Conservation (phyloP, 53 echinoderm and acorn worm species). For the Echinarachnius parma region DNA sequence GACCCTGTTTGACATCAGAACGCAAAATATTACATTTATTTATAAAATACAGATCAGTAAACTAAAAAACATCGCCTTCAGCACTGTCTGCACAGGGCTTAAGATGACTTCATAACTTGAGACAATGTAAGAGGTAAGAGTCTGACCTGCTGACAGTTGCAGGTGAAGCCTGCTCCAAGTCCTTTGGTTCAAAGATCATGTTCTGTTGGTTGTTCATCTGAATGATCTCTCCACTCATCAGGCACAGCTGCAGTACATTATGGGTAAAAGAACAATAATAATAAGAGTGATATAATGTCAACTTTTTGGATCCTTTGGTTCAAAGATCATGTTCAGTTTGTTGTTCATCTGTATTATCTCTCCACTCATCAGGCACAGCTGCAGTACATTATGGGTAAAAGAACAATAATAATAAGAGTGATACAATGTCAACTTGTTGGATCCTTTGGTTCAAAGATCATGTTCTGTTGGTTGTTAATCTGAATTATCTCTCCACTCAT, state of each 20-base stretch:
- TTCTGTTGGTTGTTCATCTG: slow-evolving; percentile 97
- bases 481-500: slow-evolving; percentile 99
- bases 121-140: not conserved
- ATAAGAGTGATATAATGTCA: no score
- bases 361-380: slow-evolving; percentile 99
- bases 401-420: no score
- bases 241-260: slow-evolving; percentile 95
- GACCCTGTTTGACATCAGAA: no score
- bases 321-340: slow-evolving; percentile 99
- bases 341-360: slow-evolving; percentile 98
- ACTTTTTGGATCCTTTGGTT: slow-evolving; percentile 73
- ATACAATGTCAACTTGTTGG: no score
- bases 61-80: no score
- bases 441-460: slow-evolving; percentile 97
- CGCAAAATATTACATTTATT: no score
- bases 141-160: slow-evolving; percentile 98
- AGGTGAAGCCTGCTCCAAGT: slow-evolving; percentile 93
- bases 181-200: slow-evolving; percentile 97
- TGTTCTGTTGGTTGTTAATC: slow-evolving; percentile 93
- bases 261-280: no score
- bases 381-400: no score
- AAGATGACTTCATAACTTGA: not conserved
- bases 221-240: slow-evolving; percentile 99
- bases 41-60: no score
- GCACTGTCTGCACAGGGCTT: not conserved